phyloP scores from a whole-genome alignment of 2,113 vertebrate genomes.

The Heterochromis multidens region DNA sequence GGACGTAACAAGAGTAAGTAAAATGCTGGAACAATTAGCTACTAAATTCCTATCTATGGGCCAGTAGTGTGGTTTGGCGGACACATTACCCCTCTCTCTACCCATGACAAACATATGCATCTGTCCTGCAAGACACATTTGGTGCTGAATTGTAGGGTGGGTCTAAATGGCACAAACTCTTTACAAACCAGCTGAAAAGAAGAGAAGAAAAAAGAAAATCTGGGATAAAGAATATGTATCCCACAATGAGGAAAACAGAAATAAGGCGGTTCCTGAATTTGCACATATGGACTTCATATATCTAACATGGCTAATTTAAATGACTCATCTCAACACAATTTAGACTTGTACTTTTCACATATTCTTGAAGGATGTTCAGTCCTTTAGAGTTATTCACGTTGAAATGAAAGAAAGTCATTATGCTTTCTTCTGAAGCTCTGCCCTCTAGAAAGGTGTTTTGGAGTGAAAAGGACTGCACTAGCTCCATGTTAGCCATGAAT shows the following conservation, averaged over 20 bases:
- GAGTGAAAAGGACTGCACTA: neutral
- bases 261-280: neutral
- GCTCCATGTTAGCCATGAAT: neutral
- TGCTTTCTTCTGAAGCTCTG: neutral
- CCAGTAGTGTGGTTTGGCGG: constrained; percentile 63
- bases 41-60: constrained; percentile 59
- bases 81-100: constrained; percentile 27
- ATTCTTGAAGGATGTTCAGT: neutral
- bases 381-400: neutral
- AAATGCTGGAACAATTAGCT: constrained; percentile 54
- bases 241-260: neutral
- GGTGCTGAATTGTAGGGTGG: constrained; percentile 15
- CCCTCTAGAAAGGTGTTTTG: neutral
- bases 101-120: constrained; percentile 43
- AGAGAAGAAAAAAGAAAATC: neutral
- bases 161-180: constrained; percentile 6
- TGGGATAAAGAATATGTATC: neutral
- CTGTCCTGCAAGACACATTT: constrained; percentile 30
- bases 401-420: neutral
- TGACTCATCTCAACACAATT: neutral
- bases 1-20: constrained; percentile 47
- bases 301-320: neutral
- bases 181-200: neutral
- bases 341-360: neutral
- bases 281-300: no score